Conservation (phyloP, 2,113 vertebrate species). For the Gambusia affinis region DNA sequence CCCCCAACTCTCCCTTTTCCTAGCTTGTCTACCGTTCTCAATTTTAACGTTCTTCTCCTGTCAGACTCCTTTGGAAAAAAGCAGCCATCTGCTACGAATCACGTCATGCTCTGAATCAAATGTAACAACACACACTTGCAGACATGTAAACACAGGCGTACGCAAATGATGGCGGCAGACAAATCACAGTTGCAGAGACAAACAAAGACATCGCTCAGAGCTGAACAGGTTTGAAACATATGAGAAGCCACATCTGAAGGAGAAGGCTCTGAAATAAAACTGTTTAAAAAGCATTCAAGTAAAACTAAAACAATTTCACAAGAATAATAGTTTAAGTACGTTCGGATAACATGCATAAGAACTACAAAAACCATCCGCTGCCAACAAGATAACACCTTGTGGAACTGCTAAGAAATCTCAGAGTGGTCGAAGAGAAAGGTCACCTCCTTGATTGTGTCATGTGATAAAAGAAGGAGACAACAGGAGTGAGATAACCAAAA, state of each 20-base stretch:
- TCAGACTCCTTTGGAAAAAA: constrained; percentile 50
- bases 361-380: constrained; percentile 3
- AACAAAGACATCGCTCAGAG: constrained; percentile 44
- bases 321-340: not conserved
- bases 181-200: constrained; percentile 47
- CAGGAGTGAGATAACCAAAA: constrained; percentile 26
- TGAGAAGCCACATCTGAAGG: constrained; percentile 30
- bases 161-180: constrained; percentile 40
- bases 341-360: not conserved
- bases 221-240: constrained; percentile 41
- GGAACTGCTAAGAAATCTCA: constrained; percentile 12
- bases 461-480: constrained; percentile 49
- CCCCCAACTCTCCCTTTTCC: constrained; percentile 35
- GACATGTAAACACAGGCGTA: constrained; percentile 57
- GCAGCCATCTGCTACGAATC: constrained; percentile 71
- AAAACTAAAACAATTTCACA: constrained; percentile 23
- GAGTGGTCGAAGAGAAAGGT: constrained; percentile 47
- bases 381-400: constrained; percentile 2
- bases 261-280: not conserved
- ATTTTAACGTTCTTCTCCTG: constrained; percentile 61
- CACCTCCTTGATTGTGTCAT: constrained; percentile 47
- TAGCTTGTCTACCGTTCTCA: constrained; percentile 55
- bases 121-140: constrained; percentile 48
- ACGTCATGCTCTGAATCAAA: constrained; percentile 52
- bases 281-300: not conserved